Evolutionary conservation across 2,888 invertebrate species (phyloP).

Genomic region (Augochlorella aurata): DNA sequence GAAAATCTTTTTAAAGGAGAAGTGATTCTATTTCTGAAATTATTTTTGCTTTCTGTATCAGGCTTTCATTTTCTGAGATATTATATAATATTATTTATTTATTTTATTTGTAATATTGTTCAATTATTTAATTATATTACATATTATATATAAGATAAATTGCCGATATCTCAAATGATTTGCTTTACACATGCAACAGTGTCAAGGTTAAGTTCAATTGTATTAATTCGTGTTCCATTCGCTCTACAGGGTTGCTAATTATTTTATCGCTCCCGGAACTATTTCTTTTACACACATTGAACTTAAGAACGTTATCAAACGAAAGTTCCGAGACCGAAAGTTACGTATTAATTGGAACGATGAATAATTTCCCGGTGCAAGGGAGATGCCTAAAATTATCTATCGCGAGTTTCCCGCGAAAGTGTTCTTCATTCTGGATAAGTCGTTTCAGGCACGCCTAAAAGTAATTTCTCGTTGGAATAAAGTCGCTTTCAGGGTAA

Average conservation of each 20-base stretch:
- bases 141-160: not conserved
- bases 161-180: not conserved
- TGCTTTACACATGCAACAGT: not conserved
- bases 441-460: not conserved
- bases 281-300: not conserved
- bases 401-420: not conserved
- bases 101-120: no score
- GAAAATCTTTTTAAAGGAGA: no score
- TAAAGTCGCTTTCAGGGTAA: not conserved
- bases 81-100: no score
- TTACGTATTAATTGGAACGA: not conserved
- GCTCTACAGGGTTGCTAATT: not conserved
- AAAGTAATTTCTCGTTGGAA: not conserved
- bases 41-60: not conserved
- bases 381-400: not conserved
- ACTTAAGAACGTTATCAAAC: not conserved
- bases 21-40: no score
- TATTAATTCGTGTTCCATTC: not conserved
- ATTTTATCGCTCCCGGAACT: not conserved
- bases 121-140: no score
- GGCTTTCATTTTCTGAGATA: no score
- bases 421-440: not conserved
- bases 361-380: not conserved
- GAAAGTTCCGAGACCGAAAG: not conserved
- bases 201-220: not conserved